These are phyloP conservation scores for Aphodius sticticus DNA, from an alignment of 2,888 invertebrate genomes.

Conservation along the genomic window DNA sequence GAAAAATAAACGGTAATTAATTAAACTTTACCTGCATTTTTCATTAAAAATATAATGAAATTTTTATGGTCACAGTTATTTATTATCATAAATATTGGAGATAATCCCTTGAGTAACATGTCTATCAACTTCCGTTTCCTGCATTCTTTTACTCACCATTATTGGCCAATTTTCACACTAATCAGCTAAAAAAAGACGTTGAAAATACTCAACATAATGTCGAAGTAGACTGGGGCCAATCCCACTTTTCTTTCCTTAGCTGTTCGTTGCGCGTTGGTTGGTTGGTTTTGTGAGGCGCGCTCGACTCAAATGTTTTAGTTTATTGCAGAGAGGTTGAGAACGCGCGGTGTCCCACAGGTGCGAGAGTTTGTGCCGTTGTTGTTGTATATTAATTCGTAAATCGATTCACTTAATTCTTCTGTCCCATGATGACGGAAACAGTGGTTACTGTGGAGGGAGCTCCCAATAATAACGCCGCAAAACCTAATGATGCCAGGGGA, in stretches of 20 bases:
- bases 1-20: not conserved
- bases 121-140: not conserved
- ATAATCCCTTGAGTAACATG: not conserved
- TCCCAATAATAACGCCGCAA: conserved; percentile 62
- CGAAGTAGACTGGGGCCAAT: not conserved
- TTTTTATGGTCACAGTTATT: not conserved
- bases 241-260: conserved; percentile 15
- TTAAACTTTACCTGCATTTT: not conserved
- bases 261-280: conserved; percentile 16
- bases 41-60: not conserved
- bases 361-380: conserved; percentile 10
- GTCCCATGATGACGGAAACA: conserved; percentile 81
- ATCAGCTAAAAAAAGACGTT: not conserved
- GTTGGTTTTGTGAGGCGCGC: conserved; percentile 9
- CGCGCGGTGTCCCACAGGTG: conserved; percentile 16
- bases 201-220: not conserved
- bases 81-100: not conserved
- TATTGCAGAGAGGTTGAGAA: conserved; percentile 11
- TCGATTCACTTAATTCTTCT: not conserved
- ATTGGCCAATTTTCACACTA: not conserved
- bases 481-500: conserved; percentile 50
- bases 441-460: conserved; percentile 78
- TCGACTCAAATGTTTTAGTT: conserved; percentile 21
- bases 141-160: not conserved
- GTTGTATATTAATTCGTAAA: conserved; percentile 9